Percentiles rank a stretch among this genome's conserved stretches.
Conservation (phyloP, 2,113 vertebrate genomes). For the Tringa solitaria region DNA sequence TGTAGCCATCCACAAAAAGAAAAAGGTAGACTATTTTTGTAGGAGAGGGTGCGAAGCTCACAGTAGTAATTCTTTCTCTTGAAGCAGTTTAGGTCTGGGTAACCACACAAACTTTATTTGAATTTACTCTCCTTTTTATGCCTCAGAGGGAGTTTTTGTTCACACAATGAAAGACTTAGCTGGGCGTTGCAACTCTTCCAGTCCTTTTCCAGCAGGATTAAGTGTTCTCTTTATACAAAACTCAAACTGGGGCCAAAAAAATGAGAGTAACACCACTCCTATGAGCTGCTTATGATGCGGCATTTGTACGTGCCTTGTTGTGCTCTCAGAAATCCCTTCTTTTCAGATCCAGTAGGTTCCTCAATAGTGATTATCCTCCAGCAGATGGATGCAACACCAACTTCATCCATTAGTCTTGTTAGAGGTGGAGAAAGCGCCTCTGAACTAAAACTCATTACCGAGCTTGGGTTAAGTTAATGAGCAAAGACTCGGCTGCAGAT, state of each 20-base stretch:
- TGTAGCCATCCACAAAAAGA: neutral
- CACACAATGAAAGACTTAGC: neutral
- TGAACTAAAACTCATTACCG: neutral
- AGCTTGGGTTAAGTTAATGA: neutral
- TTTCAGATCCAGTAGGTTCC: neutral
- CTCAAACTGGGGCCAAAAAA: neutral
- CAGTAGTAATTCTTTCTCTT: neutral
- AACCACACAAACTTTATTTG: neutral
- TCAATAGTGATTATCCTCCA: neutral
- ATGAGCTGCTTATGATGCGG: neutral
- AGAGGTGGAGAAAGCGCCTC: neutral
- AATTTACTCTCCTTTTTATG: neutral
- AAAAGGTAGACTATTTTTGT: neutral
- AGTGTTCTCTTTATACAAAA: conserved; percentile 14
- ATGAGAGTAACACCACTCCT: neutral
- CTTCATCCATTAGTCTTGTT: neutral
- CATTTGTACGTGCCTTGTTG: neutral
- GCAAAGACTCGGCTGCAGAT: neutral
- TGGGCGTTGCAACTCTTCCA: neutral
- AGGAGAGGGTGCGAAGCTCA: neutral
- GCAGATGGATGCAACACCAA: neutral
- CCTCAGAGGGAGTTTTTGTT: neutral
- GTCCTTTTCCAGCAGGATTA: conserved; percentile 22
- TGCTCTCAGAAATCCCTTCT: neutral
- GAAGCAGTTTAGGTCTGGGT: neutral